These are phyloP conservation scores for Nezara viridula DNA, from an alignment of 2,888 invertebrate genomes.

Conservation along the genomic window DNA sequence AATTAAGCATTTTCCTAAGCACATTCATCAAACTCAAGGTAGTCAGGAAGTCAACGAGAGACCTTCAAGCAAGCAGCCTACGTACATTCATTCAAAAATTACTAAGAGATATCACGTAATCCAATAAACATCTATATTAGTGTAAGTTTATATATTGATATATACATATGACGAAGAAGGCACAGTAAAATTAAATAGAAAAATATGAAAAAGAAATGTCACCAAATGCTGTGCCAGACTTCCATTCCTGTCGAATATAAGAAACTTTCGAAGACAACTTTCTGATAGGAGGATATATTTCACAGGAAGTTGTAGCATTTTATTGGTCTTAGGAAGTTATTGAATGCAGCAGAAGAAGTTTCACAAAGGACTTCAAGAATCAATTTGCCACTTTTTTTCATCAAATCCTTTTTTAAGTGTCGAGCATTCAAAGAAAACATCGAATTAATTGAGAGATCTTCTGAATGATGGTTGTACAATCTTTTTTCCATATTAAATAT, in stretches of 20 bases:
- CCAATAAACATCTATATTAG: background rate
- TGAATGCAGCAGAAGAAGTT: background rate
- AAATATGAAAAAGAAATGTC: background rate
- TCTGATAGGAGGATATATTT: constrained; percentile 29
- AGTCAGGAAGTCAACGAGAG: background rate
- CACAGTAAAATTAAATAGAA: background rate
- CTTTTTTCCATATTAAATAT: background rate
- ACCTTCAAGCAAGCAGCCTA: background rate
- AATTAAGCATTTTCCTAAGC: background rate
- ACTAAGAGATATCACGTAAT: background rate
- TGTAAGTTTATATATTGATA: background rate
- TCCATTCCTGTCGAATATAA: background rate
- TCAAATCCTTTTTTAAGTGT: constrained; percentile 17
- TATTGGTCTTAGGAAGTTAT: constrained; percentile 16
- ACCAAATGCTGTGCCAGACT: background rate
- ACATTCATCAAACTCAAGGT: background rate
- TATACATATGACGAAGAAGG: background rate
- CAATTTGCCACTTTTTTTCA: constrained; percentile 26
- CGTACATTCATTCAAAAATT: constrained; percentile 8
- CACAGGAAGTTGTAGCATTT: constrained; percentile 4
- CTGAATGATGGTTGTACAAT: background rate
- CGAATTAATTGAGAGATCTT: background rate
- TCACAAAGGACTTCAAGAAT: background rate
- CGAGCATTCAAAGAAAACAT: constrained; percentile 3
- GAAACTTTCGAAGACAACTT: constrained; percentile 4